These are phyloP conservation scores for Poecilus cupreus DNA, from an alignment of 2,888 invertebrate species.

Conservation along the genomic window DNA sequence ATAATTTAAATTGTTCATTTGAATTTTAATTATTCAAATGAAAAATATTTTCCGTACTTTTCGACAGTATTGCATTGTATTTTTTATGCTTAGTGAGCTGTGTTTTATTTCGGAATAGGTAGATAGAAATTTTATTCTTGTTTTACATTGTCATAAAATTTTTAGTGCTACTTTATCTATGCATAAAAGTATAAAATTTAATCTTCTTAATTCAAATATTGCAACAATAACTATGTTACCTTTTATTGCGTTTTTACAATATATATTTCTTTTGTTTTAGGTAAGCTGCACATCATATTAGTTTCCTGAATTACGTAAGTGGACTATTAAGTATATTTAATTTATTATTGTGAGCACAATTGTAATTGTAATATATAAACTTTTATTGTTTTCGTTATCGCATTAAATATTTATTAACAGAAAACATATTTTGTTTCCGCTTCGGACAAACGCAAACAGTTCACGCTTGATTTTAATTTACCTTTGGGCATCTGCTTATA, in stretches of 20 bases:
- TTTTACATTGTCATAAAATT: neutral
- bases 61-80: no score
- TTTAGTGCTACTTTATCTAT: neutral
- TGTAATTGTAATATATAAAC: no score
- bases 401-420: constrained; percentile 1
- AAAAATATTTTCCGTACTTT: no score
- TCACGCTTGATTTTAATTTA: neutral
- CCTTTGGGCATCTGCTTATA: neutral
- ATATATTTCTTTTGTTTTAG: neutral
- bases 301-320: no score
- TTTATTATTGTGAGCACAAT: no score
- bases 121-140: neutral
- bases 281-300: neutral
- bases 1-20: neutral
- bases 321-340: no score
- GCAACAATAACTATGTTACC: neutral
- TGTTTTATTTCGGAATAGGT: no score
- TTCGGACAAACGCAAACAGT: neutral
- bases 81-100: no score
- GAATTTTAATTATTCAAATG: neutral
- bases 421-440: neutral
- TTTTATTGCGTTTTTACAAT: neutral
- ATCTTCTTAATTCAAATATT: neutral
- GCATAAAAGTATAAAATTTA: neutral
- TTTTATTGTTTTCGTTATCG: neutral